Conservation (phyloP, 2,888 invertebrate species). For the Drosophila buzzatii region DNA sequence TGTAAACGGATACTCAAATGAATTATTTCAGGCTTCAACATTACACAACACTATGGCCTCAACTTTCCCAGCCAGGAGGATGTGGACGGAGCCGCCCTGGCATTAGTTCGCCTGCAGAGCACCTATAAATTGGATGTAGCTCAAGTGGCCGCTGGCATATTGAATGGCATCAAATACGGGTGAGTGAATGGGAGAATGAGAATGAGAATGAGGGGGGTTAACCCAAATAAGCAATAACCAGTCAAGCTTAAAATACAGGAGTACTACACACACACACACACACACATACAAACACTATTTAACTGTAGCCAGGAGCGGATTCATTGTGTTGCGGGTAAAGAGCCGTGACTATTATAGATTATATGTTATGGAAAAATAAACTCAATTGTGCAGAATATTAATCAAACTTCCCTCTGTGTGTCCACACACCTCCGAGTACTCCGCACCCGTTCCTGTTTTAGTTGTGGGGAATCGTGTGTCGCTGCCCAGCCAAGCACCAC, state of each 20-base stretch:
- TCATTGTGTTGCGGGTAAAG: not conserved
- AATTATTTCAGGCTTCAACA: constrained; percentile 88
- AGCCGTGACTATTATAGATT: constrained; percentile 1
- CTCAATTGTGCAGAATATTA: not conserved
- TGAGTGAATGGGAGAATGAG: constrained; percentile 59
- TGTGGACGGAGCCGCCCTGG: constrained; percentile 96
- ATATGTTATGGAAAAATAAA: not conserved
- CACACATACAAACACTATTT: constrained; percentile 18
- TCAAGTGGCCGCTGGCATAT: constrained; percentile 93
- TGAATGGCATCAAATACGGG: constrained; percentile 94
- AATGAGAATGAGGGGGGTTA: not conserved
- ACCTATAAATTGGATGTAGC: constrained; percentile 95
- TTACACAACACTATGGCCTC: constrained; percentile 87
- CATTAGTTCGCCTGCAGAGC: constrained; percentile 95
- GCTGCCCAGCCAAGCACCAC: constrained; percentile 21
- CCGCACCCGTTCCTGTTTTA: constrained; percentile 8
- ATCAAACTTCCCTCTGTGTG: not conserved
- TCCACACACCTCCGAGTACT: not conserved
- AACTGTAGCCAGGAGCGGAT: constrained; percentile 33
- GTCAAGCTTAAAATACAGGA: constrained; percentile 62
- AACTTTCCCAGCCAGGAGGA: constrained; percentile 97
- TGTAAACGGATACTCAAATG: constrained; percentile 9
- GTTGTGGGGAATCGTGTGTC: constrained; percentile 22
- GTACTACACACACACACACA: constrained; percentile 31
- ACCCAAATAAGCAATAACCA: constrained; percentile 74